A percentile compares a stretch with the other conserved stretches of the same genome.
Conservation (phyloP, 2,797 vertebrate species). For the Amblyopsis hoosieri region DNA sequence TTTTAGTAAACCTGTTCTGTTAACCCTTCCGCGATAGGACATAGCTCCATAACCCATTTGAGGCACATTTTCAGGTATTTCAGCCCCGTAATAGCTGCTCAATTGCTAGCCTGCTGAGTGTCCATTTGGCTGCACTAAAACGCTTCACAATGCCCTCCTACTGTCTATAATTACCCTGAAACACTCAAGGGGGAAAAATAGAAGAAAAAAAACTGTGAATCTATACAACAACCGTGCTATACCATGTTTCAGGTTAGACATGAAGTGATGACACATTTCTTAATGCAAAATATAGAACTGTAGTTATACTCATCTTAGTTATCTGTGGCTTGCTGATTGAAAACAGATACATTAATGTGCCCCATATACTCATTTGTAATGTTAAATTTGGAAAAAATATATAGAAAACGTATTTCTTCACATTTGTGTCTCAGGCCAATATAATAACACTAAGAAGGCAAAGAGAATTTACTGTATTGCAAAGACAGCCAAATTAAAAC, state of each 20-base stretch:
- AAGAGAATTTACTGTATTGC: neutral
- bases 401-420: neutral
- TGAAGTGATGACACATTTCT: constrained; percentile 28
- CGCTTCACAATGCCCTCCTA: constrained; percentile 74
- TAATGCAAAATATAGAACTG: no score
- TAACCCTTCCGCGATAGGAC: constrained; percentile 75
- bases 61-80: constrained; percentile 72
- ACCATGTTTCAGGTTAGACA: constrained; percentile 33
- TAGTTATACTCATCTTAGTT: no score
- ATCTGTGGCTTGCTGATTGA: constrained; percentile 2
- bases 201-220: constrained; percentile 61
- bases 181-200: constrained; percentile 53
- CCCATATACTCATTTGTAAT: neutral
- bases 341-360: neutral
- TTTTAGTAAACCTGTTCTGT: constrained; percentile 63
- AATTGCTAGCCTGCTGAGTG: constrained; percentile 79
- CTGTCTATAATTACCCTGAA: constrained; percentile 85
- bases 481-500: constrained; percentile 5
- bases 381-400: constrained; percentile 1
- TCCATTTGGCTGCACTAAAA: constrained; percentile 79
- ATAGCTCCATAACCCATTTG: constrained; percentile 74
- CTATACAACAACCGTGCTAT: constrained; percentile 45
- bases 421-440: neutral
- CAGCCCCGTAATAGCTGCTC: constrained; percentile 73
- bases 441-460: neutral